Base-by-base conservation (phyloP, 2,113 vertebrate species). In the Marmota monax region DNA sequence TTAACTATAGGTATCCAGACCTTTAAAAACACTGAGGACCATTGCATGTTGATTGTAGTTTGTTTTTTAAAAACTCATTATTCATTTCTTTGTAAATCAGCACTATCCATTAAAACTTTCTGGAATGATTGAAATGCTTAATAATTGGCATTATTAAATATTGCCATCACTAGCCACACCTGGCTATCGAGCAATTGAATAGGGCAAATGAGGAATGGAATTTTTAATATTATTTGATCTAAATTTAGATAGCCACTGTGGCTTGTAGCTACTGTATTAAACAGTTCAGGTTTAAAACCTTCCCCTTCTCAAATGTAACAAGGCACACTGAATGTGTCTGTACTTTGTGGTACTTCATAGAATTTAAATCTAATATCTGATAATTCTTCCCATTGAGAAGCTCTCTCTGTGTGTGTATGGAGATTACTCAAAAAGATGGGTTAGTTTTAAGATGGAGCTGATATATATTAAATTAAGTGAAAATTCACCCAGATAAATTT, bases 221-320 rank as follows among this genome's bases (percentile, higher is more conserved):
- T 79, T 93, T 89, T n/a, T 39, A 39, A 29, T 93, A 90, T 56
- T 45, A 53, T 92, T 96, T 58, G 10, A 17, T 95, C 93, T 74
- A 79, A 93, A 84, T 79, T 69, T 80, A 65, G 51, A 58, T 42
- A 48, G 48, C 34, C 42, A 69, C 37, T 7, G 25, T 29, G 22
- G 22, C 73, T 69, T 78, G 34, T 86, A 84, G 23, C 78, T 96
- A 39, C 34, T 39, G 13, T 72, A 69, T 56, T 34, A 13, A 42
- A 74, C 48, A 84, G 56, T n/a, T 9, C 25, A 23, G 5, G 37
- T 93, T 90, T 95, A 84, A 94, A 76, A 70, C 17, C n/a, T 77
- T 67, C n/a, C 27, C 25, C 37, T 90, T 70, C 70, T 92, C 48
- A 85, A 78, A 72, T 69, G 39, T 93, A 90, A 88, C 34, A 95